Base-by-base conservation (phyloP, 2,888 invertebrate species). In the Scelioninae gen. 1 region DNA sequence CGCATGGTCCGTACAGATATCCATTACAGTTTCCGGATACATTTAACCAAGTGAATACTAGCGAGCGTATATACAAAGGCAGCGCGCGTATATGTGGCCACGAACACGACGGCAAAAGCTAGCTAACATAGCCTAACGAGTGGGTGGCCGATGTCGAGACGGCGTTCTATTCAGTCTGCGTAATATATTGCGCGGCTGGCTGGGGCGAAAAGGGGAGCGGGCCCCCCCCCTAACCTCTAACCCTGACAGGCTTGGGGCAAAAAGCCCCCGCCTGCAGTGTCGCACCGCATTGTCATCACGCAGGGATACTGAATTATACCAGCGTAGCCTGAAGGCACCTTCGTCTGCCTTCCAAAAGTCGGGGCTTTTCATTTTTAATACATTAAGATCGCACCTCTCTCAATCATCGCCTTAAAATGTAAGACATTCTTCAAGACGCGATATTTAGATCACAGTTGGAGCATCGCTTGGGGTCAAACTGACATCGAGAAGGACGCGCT, bases 21-120 rank as follows among this genome's bases (percentile, higher is more conserved):
- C 85, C 82, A 86, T 86, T 86, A 85, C 85, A 72, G 81, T 86
- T 86, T 85, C 86, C 84, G 83, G 86, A 83, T 84, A 85, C 86
- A 83, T 85, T 87, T 87, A 83, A 85, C 83, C 85, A 76, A 84
- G 83, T 75, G 77, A 77, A 82, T 82, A 84, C 84, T 72, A 66
- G 66, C 60, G 10, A 38, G 60, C 60, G 47, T 69, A 51, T 53
- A 60, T 11, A 65, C 68, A 51, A 69, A 58, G 63, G 11, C 34
- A 34, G 16, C 45, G 16, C 34, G 34, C 53, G 74, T 74, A 51
- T 56, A 60, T 53, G 75, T 43, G 60, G 3, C 38, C 16, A 32
- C 55, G 72, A 68, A 82, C 74, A 77, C 68, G 82, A 72, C 29
- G 60, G 55, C 56, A 82, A 82, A 72, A 58, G 81, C 65, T 68